Percentiles rank a stretch among this genome's conserved stretches.
Evolutionary conservation across 2,113 vertebrate genomes (phyloP).

Genomic region (Lepisosteus oculatus): DNA sequence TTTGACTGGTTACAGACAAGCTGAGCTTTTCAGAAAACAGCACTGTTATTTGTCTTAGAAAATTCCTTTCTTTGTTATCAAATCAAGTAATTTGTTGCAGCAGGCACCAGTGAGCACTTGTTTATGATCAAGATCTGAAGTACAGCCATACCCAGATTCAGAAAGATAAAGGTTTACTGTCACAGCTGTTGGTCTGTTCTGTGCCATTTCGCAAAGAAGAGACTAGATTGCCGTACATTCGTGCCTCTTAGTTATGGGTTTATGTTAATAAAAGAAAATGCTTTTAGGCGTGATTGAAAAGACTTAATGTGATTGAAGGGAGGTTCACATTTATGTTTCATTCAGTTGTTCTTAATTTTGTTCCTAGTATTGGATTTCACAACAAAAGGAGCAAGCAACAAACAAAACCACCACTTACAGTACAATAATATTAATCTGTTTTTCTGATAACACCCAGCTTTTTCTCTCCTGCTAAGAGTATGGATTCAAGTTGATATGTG

Average conservation of each 20-base stretch:
- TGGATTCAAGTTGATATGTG: no score
- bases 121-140: no score
- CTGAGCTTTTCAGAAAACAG: slow-evolving; percentile 16
- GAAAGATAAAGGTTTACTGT: background rate
- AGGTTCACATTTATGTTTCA: background rate
- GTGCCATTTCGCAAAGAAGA: background rate
- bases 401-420: no score
- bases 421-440: no score
- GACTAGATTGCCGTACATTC: no score
- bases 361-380: no score
- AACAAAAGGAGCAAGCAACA: no score
- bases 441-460: no score
- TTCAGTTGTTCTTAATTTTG: no score
- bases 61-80: background rate
- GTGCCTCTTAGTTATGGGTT: background rate
- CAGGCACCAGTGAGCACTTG: slow-evolving; percentile 9
- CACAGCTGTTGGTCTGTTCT: background rate
- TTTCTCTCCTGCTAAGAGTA: no score
- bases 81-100: background rate
- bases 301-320: background rate
- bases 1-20: slow-evolving; percentile 23
- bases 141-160: no score
- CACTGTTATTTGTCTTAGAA: slow-evolving; percentile 42
- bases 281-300: background rate
- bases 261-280: background rate